Conservation (phyloP, 2,113 vertebrate species). For the Condylura cristata region DNA sequence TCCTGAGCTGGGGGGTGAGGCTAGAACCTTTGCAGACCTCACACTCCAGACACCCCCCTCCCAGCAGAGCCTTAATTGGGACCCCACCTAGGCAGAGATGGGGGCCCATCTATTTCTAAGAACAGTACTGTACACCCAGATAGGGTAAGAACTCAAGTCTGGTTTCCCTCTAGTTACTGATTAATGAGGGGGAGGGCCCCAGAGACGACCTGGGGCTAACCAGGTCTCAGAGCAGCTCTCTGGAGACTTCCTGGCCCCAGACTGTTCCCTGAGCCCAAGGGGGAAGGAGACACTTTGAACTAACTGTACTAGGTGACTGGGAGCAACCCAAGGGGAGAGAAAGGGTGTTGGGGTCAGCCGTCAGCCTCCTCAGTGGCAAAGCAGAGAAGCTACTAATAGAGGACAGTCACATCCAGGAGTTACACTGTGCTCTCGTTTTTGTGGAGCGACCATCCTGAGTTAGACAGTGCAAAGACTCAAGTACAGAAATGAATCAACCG, state of each 20-base stretch:
- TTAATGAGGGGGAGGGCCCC: constrained; percentile 23
- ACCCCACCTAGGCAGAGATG: background rate
- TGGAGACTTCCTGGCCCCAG: background rate
- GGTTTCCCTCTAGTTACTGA: constrained; percentile 59
- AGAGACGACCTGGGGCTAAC: background rate
- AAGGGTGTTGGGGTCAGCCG: background rate
- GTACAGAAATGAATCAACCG: background rate
- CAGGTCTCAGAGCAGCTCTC: background rate
- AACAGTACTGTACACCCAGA: background rate
- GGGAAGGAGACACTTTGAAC: background rate
- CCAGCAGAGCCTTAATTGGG: background rate
- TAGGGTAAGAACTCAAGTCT: background rate
- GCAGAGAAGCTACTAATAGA: background rate
- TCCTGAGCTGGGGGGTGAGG: background rate
- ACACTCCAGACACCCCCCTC: background rate
- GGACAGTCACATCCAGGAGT: background rate
- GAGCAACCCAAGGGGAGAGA: background rate
- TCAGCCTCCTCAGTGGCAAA: background rate
- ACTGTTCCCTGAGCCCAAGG: background rate
- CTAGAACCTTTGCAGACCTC: background rate
- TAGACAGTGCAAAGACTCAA: background rate
- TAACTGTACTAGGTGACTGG: background rate
- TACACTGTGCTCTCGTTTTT: background rate
- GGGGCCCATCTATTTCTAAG: background rate
- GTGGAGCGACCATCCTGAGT: background rate